Evolutionary conservation across 2,797 vertebrate species (phyloP), one percentile per base, ranked within the genome.

Genomic region (Amphiprion clarkii): DNA sequence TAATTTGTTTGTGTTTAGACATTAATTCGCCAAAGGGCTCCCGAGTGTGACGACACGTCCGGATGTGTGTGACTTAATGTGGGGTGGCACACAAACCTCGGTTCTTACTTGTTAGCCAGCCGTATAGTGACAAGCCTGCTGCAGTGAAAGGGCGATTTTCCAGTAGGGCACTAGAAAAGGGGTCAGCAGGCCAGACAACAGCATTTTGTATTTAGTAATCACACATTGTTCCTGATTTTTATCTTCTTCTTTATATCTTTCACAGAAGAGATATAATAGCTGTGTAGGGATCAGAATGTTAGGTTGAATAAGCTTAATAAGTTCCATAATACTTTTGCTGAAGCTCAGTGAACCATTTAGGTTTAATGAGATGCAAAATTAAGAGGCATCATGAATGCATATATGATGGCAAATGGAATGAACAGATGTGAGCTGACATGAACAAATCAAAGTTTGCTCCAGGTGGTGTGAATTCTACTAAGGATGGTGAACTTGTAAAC

Each of bases 51-150:
- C 51, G 36, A 78, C 74, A 77, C 6, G 19, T 63, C 44, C 9
- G 12, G 33, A 63, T 72, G 54, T 64, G 33, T 76, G 67, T 87
- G 86, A 92, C 85, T 78, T 91, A 77, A 92, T 91, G 59, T 63
- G 51, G 51, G 70, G 16, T 85, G 80, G 75, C 84, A 85, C 74
- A 65, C 67, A 82, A 61, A 63, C 63, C 73, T 69, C 40, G 12
- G 68, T 75, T 82, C 81, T 67, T 56, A 57, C 80, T 39, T 58
- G 76, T 86, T 78, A 67, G 72, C 75, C 60, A 69, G 83, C 60
- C 66, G 49, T 80, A 73, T 73, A 67, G 85, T 84, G 87, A 88
- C 86, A 90, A 84, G 84, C 51, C 55, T 75, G 56, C 65, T 19
- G 54, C 68, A 40, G 72, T 64, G 67, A 90, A 89, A 89, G 67